Evolutionary conservation across 2,888 invertebrate species (phyloP), one percentile per base, ranked within the genome.

Genomic region (Macrophya annulata): DNA sequence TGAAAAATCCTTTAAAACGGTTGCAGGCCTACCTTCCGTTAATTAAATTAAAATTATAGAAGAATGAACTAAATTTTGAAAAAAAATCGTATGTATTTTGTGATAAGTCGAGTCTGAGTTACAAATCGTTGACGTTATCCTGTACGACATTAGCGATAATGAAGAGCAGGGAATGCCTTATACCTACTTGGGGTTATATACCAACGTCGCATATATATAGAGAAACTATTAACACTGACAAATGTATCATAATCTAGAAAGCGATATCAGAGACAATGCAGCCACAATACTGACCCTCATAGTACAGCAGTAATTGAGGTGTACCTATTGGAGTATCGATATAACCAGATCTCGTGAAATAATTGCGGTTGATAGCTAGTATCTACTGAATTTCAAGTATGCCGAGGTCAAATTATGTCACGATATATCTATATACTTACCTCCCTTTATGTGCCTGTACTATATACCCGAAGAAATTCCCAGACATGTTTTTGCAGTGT

Each of bases 221-320:
- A 71, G 71, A 71, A 71, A 71, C 43, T 74, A 74, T 74, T 45
- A 21, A 21, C 21, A 45, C 74, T 45, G 43, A 74, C 45, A 45
- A 74, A 45, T n/a, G 74, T 74, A 74, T 74, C 74, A 45, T 43
- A 45, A 74, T 74, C 45, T 74, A 6, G 25, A 21, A 74, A 45
- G 21, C 77, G 31, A 77, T 77, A 55, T 77, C 77, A 10, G 51
- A 43, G 17, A 77, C 51, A 77, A 77, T 55, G 77, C 77, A 55
- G 48, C 17, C 31, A 25, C 31, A 37, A 55, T 48, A 37, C 77
- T 25, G 31, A 51, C 25, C 77, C 77, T 15, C 31, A 5, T 17
- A 37, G 55, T 77, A 9, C 77, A 37, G 17, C 37, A 37, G 43
- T 77, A 77, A 77, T 77, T 77, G 77, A 37, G 77, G 31, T 43